Evolutionary conservation across 2,888 invertebrate species (phyloP).

Genomic region (Ferdinandea cuprea): DNA sequence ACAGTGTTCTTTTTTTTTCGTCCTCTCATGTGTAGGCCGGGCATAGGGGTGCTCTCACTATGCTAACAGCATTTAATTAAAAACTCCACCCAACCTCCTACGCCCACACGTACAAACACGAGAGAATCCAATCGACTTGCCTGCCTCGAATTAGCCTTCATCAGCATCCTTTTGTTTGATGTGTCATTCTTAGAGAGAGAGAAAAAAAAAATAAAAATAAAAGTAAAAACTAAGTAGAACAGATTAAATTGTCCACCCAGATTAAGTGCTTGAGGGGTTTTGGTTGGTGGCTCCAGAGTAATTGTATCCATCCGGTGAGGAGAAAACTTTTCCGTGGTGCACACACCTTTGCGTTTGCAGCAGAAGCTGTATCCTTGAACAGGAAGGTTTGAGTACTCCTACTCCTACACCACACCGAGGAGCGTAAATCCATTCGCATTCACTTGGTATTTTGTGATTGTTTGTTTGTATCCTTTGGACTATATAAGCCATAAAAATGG

Average conservation of each 20-base stretch:
- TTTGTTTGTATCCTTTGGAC: constrained; percentile 26
- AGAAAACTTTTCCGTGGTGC: not conserved
- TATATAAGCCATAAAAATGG: constrained; percentile 16
- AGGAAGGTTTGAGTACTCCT: no score
- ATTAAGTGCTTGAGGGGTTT: not conserved
- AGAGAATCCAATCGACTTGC: constrained; percentile 3
- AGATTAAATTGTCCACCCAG: not conserved
- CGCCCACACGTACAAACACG: not conserved
- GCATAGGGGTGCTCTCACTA: no score
- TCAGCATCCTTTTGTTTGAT: constrained; percentile 21
- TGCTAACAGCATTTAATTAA: constrained; percentile 8
- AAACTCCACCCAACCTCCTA: no score
- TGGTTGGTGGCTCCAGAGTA: constrained; percentile 21
- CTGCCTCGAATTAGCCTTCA: constrained; percentile 35
- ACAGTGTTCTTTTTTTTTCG: not conserved
- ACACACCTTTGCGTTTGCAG: not conserved
- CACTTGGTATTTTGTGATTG: constrained; percentile 30
- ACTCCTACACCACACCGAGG: not conserved
- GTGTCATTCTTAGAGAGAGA: not conserved
- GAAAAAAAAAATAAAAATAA: not conserved
- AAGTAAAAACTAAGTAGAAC: not conserved
- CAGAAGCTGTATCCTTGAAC: not conserved
- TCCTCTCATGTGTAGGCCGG: not conserved
- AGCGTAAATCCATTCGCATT: constrained; percentile 31
- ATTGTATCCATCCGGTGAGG: constrained; percentile 35